phyloP scores from a whole-genome alignment of 2,797 vertebrate species.

The Pseudochirops corinnae region DNA sequence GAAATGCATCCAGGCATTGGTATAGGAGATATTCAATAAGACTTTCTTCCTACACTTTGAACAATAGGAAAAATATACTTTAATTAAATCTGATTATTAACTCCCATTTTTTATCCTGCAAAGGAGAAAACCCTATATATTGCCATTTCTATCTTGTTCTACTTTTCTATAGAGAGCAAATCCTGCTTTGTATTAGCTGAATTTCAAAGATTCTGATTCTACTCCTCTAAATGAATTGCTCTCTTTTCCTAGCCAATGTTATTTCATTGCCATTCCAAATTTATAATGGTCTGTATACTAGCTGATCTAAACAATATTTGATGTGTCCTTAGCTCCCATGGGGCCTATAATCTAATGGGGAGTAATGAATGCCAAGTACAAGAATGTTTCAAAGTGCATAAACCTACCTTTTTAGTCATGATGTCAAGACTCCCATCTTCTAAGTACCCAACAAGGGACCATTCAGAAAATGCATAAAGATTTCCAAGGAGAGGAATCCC shows the following conservation, averaged over 20 bases:
- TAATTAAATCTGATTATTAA: not conserved
- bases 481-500: not conserved
- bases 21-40: not conserved
- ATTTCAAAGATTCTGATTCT: not conserved
- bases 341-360: not conserved
- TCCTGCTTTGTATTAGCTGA: not conserved
- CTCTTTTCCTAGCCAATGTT: not conserved
- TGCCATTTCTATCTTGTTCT: not conserved
- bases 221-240: not conserved
- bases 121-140: not conserved
- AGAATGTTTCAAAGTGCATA: not conserved
- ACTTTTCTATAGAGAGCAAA: not conserved
- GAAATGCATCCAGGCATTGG: not conserved
- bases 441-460: not conserved
- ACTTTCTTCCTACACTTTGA: not conserved
- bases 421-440: not conserved
- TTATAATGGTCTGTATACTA: not conserved
- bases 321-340: not conserved
- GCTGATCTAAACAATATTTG: not conserved
- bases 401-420: not conserved
- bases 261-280: not conserved
- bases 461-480: not conserved
- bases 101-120: not conserved
- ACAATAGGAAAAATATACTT: not conserved
- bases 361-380: not conserved